phyloP scores from a whole-genome alignment of 2,797 vertebrate species.

The Gymnocypris eckloni region DNA sequence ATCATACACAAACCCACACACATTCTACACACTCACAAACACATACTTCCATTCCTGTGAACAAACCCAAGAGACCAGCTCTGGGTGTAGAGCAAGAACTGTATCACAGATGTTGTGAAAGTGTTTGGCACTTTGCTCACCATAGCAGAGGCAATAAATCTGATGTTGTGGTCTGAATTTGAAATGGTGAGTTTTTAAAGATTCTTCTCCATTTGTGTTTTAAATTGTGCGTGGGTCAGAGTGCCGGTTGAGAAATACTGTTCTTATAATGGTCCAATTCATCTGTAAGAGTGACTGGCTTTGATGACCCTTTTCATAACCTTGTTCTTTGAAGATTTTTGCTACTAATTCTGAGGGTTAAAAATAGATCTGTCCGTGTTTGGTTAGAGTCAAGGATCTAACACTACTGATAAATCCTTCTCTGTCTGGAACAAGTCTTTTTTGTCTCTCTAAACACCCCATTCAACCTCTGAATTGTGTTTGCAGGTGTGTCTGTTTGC shows the following conservation, averaged over 20 bases:
- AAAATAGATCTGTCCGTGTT: conserved; percentile 29
- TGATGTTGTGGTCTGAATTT: conserved; percentile 38
- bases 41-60: conserved; percentile 40
- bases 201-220: conserved; percentile 28
- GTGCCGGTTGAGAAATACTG: conserved; percentile 16
- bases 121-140: conserved; percentile 40
- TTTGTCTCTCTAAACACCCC: conserved; percentile 33
- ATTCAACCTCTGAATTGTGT: conserved; percentile 35
- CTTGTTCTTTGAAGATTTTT: conserved; percentile 14
- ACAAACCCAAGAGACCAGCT: conserved; percentile 40
- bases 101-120: conserved; percentile 56
- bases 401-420: conserved; percentile 22
- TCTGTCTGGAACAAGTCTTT: conserved; percentile 30
- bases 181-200: conserved; percentile 31
- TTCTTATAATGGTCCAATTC: conserved; percentile 35
- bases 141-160: conserved; percentile 32
- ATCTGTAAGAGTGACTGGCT: conserved; percentile 63
- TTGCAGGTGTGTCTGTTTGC: conserved; percentile 51
- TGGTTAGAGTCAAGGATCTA: conserved; percentile 27
- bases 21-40: conserved; percentile 29
- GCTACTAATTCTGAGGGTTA: conserved; percentile 21
- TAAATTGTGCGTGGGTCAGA: conserved; percentile 33
- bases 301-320: conserved; percentile 59
- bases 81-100: conserved; percentile 47
- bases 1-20: conserved; percentile 51